Evolutionary conservation across 2,113 vertebrate genomes (phyloP), one percentile per base, ranked within the genome.

Genomic region (Larimichthys crocea): DNA sequence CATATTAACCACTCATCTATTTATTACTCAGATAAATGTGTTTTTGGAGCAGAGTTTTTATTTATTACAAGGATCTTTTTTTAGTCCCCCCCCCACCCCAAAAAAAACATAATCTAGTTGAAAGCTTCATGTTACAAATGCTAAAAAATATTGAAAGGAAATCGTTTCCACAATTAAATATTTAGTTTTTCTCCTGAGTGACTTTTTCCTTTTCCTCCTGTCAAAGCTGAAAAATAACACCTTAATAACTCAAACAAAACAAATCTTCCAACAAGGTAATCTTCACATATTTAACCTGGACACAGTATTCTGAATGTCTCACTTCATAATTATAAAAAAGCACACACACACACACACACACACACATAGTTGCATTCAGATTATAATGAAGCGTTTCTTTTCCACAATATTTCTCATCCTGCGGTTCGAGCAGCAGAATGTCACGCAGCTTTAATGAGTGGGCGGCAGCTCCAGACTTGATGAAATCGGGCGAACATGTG

Each of bases 401-500:
- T 90, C 87, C 90, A 74, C 74, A 52, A 66, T 55, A 16, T 53
- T 74, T 80, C 79, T 71, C 76, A 26, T 84, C 57, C 79, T 88
- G 88, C 44, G 92, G 91, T 88, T 42, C 8, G 0, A 67, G 77
- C 82, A 67, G 77, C 82, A 64, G 76, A 74, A 85, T 80, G 85
- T 79, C 86, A 67, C 59, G 87, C 87, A 71, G 84, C 88, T 89
- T 69, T 84, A 71, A 87, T 67, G 80, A 84, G 75, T 76, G 89
- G 80, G 88, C 46, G 82, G 76, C 78, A 65, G 78, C 71, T 88
- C 81, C 87, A 88, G 87, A 88, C 83, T 61, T 20, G 83, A 76
- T 88, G 79, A 84, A 93, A 91, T 77, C 35, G 71, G 72, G 67
- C 63, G 59, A 88, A 84, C 91, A 88, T 90, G 87, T 91, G 91